Base-by-base conservation (phyloP, 2,888 invertebrate species). In the Amphipyra berbera region DNA sequence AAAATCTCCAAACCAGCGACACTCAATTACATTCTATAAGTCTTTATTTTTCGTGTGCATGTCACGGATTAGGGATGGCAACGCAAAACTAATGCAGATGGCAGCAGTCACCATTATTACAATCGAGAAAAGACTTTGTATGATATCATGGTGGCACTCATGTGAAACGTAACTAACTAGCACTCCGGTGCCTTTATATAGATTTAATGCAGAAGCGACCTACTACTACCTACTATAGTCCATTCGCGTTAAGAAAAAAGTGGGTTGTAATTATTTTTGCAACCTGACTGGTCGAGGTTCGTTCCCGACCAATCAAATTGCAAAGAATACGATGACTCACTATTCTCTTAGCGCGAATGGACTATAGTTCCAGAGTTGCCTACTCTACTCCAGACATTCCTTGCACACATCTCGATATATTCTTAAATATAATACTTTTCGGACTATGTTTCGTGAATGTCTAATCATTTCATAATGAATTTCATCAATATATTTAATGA, bases 21-120 rank as follows among this genome's bases (percentile, higher is more conserved):
- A 47, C 38, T 47, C 14, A 40, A 46, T 47, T 35, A 53, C 33
- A 66, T 37, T 44, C 30, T 30, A 30, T 30, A 1, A 30, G 30
- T 13, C 33, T 1, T 65, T 48, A 45, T 12, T 72, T 73, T 52
- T 44, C 38, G 49, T 37, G 50, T 27, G 38, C 27, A 13, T 45
- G 37, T 64, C 41, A 46, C 46, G 72, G 41, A 46, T 37, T 21
- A 49, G 49, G 49, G 72, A 46, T 42, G 49, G 49, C 55, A 30
- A 30, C 7, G 30, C 30, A 72, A 72, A 37, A 37, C 10, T 37
- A 12, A 37, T 4, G 30, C 27, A 35, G 35, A 35, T 35, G 35
- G 9, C 37, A 37, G 37, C 37, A 37, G 10, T 7, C 6, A 30
- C 7, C 3, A 37, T 37, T 9, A n/a, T 37, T 37, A 12, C 9